Conservation (phyloP, 2,888 invertebrate genomes). For the Xestobium rufovillosum region DNA sequence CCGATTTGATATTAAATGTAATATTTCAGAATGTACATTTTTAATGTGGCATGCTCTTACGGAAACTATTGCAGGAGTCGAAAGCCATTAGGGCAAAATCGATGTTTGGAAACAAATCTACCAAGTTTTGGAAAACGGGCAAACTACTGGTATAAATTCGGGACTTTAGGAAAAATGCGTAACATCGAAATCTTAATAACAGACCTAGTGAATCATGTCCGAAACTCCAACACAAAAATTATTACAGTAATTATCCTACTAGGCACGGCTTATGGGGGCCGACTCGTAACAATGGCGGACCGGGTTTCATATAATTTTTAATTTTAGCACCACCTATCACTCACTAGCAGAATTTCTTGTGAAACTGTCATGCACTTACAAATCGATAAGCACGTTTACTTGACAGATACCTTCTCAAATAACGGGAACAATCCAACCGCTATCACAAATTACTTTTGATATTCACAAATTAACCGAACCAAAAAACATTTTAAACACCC, state of each 20-base stretch:
- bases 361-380: no score
- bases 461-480: no score
- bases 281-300: slow-evolving; percentile 44
- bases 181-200: slow-evolving; percentile 27
- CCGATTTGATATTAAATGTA: no score
- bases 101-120: slow-evolving; percentile 35
- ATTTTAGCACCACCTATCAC: slow-evolving; percentile 36
- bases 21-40: no score
- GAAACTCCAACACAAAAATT: slow-evolving; percentile 28
- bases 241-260: slow-evolving; percentile 32
- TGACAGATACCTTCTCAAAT: no score
- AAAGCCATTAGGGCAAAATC: slow-evolving; percentile 37
- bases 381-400: no score
- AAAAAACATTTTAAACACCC: no score
- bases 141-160: slow-evolving; percentile 5
- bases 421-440: no score
- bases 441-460: no score
- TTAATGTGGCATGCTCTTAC: no score
- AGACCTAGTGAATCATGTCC: slow-evolving; percentile 25
- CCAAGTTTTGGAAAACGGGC: slow-evolving; percentile 13
- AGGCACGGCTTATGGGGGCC: slow-evolving; percentile 40
- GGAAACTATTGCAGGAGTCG: no score
- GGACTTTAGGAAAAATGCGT: slow-evolving; percentile 16
- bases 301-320: slow-evolving; percentile 39
- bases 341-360: not conserved